Evolutionary conservation across 2,113 vertebrate species (phyloP), one percentile per base, ranked within the genome.

Genomic region (Cariama cristata): DNA sequence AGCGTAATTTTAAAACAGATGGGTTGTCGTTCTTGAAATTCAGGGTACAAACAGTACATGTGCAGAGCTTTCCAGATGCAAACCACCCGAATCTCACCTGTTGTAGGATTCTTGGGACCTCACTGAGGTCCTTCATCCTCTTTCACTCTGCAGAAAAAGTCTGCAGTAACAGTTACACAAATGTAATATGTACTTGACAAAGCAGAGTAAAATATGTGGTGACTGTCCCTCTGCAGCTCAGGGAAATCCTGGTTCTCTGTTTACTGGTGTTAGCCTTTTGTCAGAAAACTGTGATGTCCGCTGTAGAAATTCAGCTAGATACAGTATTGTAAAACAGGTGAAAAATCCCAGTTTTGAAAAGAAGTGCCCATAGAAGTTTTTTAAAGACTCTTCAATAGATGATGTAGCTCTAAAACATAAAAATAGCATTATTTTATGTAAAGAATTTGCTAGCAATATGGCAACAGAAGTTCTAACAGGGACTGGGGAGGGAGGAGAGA

Each of bases 111-210:
- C 27, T 44, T 81, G 44, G 27, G 35, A 40, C 40, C 17, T 68
- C 64, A 26, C 21, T 45, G 55, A 20, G 8, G 6, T 27, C 30
- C 11, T 49, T 67, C 18, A 13, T 59, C 16, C 10, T 22, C 42
- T 77, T 80, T 45, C 32, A n/a, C 6, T 26, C 8, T 8, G 2
- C 11, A n/a, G 14, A 30, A 72, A 27, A 67, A 30, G 14, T 1
- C 12, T 66, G 35, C 45, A 35, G 40, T 26, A 28, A 5, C 27
- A 55, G 30, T 45, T 75, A 49, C 14, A 42, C 12, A 33, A 38
- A 44, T 0, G 1, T 15, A 28, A 16, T 4, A 7, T 1, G 1
- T 21, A 26, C 40, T 32, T 69, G 21, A n/a, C 27, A 49, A 47
- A 47, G 32, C 13, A 28, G 45, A 66, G 14, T 55, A 15, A 45